phyloP scores from a whole-genome alignment of 2,113 vertebrate species.

The Podarcis muralis region DNA sequence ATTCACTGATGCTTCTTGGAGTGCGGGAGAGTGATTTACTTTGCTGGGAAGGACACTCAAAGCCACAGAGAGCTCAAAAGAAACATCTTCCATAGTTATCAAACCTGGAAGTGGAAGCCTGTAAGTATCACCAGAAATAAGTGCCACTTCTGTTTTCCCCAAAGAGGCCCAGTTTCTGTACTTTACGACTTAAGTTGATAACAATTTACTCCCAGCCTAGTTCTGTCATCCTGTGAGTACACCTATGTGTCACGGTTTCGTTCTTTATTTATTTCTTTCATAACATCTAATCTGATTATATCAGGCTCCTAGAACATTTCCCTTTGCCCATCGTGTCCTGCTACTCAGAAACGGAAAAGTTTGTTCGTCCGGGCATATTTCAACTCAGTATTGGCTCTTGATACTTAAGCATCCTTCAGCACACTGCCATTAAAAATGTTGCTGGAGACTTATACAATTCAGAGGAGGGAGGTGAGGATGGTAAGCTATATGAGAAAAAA shows the following conservation, averaged over 20 bases:
- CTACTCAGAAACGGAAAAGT: conserved; percentile 11
- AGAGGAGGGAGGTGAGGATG: neutral
- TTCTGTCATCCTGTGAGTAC: neutral
- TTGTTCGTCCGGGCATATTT: neutral
- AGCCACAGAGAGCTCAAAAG: neutral
- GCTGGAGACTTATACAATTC: neutral
- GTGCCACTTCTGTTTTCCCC: neutral
- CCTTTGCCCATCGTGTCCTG: neutral
- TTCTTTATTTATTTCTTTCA: neutral
- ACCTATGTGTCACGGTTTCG: neutral
- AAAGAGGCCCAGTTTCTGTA: conserved; percentile 8
- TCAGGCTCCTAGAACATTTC: neutral
- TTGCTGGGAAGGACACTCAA: neutral
- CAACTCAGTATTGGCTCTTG: neutral
- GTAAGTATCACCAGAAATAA: neutral
- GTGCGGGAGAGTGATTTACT: neutral
- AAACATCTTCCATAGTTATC: neutral
- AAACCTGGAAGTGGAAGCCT: neutral
- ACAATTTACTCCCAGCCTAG: neutral
- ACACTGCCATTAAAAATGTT: neutral
- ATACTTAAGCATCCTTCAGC: neutral
- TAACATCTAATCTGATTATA: neutral
- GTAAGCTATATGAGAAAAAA: neutral
- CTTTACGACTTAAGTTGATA: neutral
- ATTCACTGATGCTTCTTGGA: neutral